Evolutionary conservation across 2,888 invertebrate species (phyloP), one percentile per base, ranked within the genome.

Genomic region (Nasonia oneida): DNA sequence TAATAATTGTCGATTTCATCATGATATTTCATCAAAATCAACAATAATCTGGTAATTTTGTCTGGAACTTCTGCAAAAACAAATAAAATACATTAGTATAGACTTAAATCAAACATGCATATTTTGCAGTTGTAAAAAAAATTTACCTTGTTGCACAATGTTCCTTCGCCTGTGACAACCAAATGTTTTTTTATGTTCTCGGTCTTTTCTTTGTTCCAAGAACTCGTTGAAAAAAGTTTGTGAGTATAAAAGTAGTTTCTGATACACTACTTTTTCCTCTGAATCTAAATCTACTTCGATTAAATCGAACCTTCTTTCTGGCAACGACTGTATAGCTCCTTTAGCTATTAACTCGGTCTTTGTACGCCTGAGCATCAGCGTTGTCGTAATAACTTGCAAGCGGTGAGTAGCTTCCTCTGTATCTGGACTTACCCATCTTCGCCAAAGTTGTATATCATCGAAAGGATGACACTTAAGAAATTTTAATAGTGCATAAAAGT

Each of bases 391-490:
- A 14, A 85, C 78, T 3, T 74, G 14, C 0, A 85, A 50, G 10
- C 85, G 37, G 12, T 85, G 2, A 23, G 67, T 81, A 0, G 83
- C 87, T 8, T 18, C 23, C 2, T 71, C 29, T 2, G 61, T 73
- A 14, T 42, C 61, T 23, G 67, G 74, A 15, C 57, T 53, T 0
- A 85, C 74, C 74, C 77, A 81, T 1, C 75, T 64, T 2, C 29
- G 76, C 87, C 87, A 85, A 1, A 85, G 3, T 1, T 5, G 33
- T 12, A 15, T 12, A 15, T 85, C 83, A 50, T 85, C 81, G 47
- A 83, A 87, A 4, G 87, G 87, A 37, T 47, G 18, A 50, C 83
- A 83, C n/a, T 70, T 39, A 0, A 87, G 6, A 71, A 87, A 87
- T 29, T 87, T 87, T 8, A 87, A 3, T 0, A 87, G 23, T 0